A percentile compares a stretch with the other conserved stretches of the same genome.
phyloP scores from a whole-genome alignment of 2,797 vertebrate genomes.

The Cygnus olor region DNA sequence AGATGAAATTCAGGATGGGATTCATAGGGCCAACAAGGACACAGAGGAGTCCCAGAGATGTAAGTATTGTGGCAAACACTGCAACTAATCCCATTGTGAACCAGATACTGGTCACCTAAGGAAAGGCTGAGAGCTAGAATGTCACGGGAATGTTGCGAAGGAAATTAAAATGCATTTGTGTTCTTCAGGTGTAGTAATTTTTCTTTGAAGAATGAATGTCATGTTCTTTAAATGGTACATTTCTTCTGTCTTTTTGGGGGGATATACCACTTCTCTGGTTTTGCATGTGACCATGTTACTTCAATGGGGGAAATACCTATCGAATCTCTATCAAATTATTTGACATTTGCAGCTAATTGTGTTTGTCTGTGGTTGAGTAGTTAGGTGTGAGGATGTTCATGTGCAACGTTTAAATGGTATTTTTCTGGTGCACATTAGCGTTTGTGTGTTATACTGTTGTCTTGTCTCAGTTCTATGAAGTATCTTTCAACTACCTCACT shows the following conservation, averaged over 20 bases:
- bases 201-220: not conserved
- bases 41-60: constrained; percentile 90
- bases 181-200: not conserved
- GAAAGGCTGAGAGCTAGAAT: not conserved
- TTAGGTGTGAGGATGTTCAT: not conserved
- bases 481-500: not conserved
- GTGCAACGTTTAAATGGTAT: not conserved
- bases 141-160: not conserved
- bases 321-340: not conserved
- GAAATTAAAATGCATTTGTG: not conserved
- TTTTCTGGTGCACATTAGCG: not conserved
- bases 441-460: not conserved
- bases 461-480: not conserved
- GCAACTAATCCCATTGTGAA: not conserved
- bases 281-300: not conserved
- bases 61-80: constrained; percentile 66
- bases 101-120: not conserved
- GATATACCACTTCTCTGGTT: not conserved
- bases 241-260: not conserved
- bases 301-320: not conserved
- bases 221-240: not conserved
- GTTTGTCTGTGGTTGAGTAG: not conserved
- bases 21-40: constrained; percentile 90
- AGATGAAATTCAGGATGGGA: constrained; percentile 95
- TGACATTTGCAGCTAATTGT: not conserved